Evolutionary conservation across 2,888 invertebrate genomes (phyloP), one percentile per base, ranked within the genome.

Genomic region (Dermolepida albohirtum): DNA sequence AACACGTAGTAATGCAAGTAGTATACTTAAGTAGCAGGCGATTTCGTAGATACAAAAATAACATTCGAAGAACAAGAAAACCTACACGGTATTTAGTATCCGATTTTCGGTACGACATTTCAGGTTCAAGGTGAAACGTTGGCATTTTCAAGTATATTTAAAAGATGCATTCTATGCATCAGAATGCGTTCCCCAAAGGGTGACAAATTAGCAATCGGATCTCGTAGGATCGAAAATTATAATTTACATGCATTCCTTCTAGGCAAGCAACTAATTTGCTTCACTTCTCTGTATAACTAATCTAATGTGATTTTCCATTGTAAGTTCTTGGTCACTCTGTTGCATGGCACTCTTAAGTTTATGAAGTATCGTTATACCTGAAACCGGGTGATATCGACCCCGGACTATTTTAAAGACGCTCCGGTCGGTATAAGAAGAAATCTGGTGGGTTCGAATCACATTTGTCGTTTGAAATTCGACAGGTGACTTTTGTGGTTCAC

Each of bases 111-210:
- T 34, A 6, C 8, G 34, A 34, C 34, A 10, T 44, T 66, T 64
- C 71, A 73, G 70, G 73, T 73, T 73, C 72, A 72, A 72, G 73
- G 73, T 50, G 50, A 69, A 68, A 66, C 72, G 66, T 68, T 71
- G 72, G 51, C 70, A 72, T 72, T 72, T 70, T 64, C 34, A 43
- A 43, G 27, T 63, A 44, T 51, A 57, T 64, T 29, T 59, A 59
- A 65, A 66, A 44, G 12, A 55, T 63, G 49, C 63, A 63, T 49
- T 50, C 16, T n/a, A 6, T n/a, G 43, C 12, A 40, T 57, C 12
- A 43, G 16, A 16, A 40, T 6, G 43, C 57, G 40, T 41, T 57
- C 41, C 40, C n/a, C 41, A 6, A 34, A 34, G 59, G 10, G 27
- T 41, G 40, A 7, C 11, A 39, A 7, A 44, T 43, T 41, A 16